Evolutionary conservation across 1,140 invertebrate species (phyloP).

Genomic region (Trypoxylus dichotomus): DNA sequence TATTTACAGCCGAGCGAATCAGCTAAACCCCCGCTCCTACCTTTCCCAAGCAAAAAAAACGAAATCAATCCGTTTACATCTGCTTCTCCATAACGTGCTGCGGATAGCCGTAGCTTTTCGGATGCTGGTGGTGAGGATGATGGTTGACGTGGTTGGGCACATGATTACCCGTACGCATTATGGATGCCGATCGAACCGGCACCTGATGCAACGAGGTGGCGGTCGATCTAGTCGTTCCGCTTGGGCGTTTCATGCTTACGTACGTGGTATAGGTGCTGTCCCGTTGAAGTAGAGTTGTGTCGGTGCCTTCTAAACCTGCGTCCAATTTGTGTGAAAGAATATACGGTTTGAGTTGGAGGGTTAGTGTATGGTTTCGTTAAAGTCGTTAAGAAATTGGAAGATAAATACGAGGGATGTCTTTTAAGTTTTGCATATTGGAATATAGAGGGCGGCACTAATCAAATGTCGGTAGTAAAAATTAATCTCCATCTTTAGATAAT

Average conservation of each 20-base stretch:
- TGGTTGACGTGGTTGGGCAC: constrained; percentile 17
- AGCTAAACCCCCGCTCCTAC: too few species aligned
- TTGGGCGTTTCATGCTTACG: constrained; percentile 53
- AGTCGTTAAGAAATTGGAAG: too few species aligned
- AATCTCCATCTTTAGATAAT: too few species aligned
- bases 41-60: too few species aligned
- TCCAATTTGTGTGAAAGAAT: too few species aligned
- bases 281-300: constrained; percentile 60
- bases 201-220: constrained; percentile 35
- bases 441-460: too few species aligned
- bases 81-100: neutral
- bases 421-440: too few species aligned
- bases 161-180: constrained; percentile 32
- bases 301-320: constrained; percentile 51
- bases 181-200: constrained; percentile 37
- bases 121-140: neutral
- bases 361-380: too few species aligned
- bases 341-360: too few species aligned
- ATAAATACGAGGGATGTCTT: too few species aligned
- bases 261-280: constrained; percentile 68
- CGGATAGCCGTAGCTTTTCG: neutral
- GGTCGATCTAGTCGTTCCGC: constrained; percentile 14
- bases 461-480: too few species aligned
- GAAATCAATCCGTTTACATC: neutral
- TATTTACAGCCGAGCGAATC: too few species aligned